phyloP scores from a whole-genome alignment of 2,888 invertebrate genomes.

The Cremastobaeus sp. region DNA sequence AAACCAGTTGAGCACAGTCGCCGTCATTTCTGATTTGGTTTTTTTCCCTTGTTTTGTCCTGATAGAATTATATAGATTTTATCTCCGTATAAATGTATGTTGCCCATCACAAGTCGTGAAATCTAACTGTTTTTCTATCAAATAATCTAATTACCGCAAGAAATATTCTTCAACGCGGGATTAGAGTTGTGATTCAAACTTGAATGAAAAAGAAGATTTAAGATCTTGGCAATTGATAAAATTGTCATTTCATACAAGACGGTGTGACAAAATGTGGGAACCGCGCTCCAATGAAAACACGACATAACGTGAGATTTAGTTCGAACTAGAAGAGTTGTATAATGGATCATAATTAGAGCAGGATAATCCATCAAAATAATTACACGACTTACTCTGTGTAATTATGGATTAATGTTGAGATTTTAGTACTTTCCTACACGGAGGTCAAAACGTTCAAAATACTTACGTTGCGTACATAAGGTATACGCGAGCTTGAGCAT shows the following conservation, averaged over 20 bases:
- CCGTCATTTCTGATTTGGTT: conserved; percentile 13
- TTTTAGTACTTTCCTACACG: too few species aligned
- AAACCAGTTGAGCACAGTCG: conserved; percentile 20
- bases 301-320: conserved; percentile 2
- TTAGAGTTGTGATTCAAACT: conserved; percentile 32
- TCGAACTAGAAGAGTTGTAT: too few species aligned
- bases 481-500: conserved; percentile 93
- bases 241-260: conserved; percentile 23
- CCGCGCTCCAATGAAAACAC: conserved; percentile 5
- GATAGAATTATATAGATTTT: conserved; percentile 15
- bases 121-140: conserved; percentile 32
- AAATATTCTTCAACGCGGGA: conserved; percentile 23
- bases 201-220: conserved; percentile 14
- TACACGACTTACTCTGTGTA: too few species aligned
- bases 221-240: conserved; percentile 45
- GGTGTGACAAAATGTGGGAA: conserved; percentile 35
- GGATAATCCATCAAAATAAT: too few species aligned
- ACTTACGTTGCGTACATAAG: conserved; percentile 94
- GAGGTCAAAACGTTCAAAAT: too few species aligned
- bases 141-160: conserved; percentile 42
- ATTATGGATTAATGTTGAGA: too few species aligned
- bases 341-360: too few species aligned
- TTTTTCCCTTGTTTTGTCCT: conserved; percentile 14
- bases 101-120: conserved; percentile 28
- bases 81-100: conserved; percentile 24